A percentile compares a stretch with the other conserved stretches of the same genome.
Evolutionary conservation across 2,888 invertebrate genomes (phyloP).

Genomic region (Belgica antarctica): DNA sequence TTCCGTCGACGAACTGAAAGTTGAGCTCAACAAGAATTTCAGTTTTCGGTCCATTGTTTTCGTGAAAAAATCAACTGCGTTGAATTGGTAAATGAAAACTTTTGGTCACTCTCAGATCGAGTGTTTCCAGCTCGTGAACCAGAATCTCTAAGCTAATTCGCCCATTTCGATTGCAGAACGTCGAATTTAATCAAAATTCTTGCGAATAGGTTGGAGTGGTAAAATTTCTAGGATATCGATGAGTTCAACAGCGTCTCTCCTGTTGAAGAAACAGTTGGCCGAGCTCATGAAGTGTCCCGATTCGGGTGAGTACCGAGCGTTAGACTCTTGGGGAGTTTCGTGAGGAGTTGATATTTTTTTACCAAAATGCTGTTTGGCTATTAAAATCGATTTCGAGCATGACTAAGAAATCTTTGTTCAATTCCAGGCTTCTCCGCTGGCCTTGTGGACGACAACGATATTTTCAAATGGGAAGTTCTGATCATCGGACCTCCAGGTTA

Average conservation of each 20-base stretch:
- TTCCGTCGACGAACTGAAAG: no score
- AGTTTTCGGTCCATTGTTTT: no score
- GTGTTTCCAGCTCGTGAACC: no score
- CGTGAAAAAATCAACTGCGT: no score
- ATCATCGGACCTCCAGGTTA: constrained; percentile 99
- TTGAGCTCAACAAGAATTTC: no score
- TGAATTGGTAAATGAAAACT: constrained; percentile 9
- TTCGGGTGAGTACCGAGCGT: constrained; percentile 21
- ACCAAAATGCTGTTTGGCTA: neutral
- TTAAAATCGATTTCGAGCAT: constrained; percentile 14
- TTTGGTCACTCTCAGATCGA: neutral
- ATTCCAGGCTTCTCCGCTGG: constrained; percentile 96
- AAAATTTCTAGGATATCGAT: neutral
- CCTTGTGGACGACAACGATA: constrained; percentile 98
- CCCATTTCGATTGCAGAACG: no score
- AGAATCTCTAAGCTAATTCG: no score
- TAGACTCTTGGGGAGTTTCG: neutral
- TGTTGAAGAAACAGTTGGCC: constrained; percentile 36
- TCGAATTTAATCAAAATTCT: no score
- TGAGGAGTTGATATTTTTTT: neutral
- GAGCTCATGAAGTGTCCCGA: constrained; percentile 34
- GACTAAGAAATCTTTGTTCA: neutral
- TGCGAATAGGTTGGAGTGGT: neutral
- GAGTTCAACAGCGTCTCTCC: constrained; percentile 37
- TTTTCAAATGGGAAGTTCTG: constrained; percentile 99